Conservation (phyloP, 2,797 vertebrate species). For the Notoglanidium macrostoma region DNA sequence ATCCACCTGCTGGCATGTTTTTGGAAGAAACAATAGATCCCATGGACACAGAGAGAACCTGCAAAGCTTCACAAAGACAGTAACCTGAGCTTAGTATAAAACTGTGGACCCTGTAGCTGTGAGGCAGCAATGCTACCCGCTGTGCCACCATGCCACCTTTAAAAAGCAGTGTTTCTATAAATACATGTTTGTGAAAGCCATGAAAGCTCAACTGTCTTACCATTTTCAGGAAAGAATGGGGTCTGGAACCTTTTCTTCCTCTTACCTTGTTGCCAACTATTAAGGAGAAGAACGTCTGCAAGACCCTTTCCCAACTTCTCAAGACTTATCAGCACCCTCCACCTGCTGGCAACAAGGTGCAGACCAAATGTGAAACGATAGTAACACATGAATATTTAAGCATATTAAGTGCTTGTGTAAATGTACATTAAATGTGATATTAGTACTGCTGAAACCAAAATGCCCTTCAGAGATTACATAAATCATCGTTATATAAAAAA, state of each 20-base stretch:
- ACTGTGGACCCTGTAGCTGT: neutral
- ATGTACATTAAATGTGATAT: neutral
- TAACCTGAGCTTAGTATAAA: neutral
- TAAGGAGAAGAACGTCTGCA: conserved; percentile 97
- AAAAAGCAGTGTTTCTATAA: conserved; percentile 10
- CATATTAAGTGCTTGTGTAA: neutral
- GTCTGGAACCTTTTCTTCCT: conserved; percentile 95
- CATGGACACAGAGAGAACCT: neutral
- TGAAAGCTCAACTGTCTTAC: conserved; percentile 26
- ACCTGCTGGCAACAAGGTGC: conserved; percentile 90
- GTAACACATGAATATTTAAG: neutral
- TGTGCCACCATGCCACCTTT: neutral
- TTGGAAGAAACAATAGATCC: neutral
- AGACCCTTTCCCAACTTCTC: conserved; percentile 91
- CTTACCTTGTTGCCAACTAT: conserved; percentile 90
- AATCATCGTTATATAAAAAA: neutral
- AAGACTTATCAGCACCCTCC: conserved; percentile 95
- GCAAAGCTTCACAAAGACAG: neutral
- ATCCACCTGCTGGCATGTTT: neutral
- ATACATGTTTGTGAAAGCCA: neutral
- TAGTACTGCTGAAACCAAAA: neutral
- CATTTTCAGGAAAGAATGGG: conserved; percentile 92
- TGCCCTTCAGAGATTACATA: neutral
- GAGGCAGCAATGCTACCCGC: neutral
- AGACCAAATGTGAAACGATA: conserved; percentile 3